A percentile compares a stretch with the other conserved stretches of the same genome.
These are phyloP conservation scores for Ellobium chinense DNA, from an alignment of 2,888 invertebrate genomes.

Conservation along the genomic window DNA sequence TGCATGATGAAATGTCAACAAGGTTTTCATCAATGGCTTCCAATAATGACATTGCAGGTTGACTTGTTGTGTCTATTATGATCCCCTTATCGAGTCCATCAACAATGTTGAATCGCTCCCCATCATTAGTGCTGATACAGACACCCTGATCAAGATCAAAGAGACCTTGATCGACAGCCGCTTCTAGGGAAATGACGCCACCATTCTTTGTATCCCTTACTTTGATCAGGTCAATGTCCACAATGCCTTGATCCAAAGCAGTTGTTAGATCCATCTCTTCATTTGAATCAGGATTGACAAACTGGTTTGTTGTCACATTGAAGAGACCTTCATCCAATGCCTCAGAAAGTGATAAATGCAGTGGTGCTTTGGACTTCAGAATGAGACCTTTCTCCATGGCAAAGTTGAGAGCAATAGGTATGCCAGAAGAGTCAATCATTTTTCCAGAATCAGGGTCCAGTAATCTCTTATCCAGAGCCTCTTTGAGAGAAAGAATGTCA, in stretches of 20 bases:
- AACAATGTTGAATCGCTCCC: conserved; percentile 61
- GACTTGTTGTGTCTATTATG: conserved; percentile 67
- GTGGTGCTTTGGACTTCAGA: conserved; percentile 67
- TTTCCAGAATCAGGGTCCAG: conserved; percentile 70
- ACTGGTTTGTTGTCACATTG: conserved; percentile 65
- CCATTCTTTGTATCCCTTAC: conserved; percentile 63
- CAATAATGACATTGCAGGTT: conserved; percentile 81
- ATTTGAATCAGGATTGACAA: conserved; percentile 69
- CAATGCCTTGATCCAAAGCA: conserved; percentile 65
- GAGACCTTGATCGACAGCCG: conserved; percentile 63
- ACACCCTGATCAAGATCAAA: conserved; percentile 61
- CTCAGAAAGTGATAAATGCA: conserved; percentile 70
- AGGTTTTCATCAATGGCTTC: conserved; percentile 83
- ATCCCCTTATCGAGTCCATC: conserved; percentile 71
- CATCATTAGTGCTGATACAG: conserved; percentile 59
- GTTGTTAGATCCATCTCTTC: conserved; percentile 64
- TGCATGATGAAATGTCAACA: conserved; percentile 83
- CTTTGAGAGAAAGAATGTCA: conserved; percentile 69
- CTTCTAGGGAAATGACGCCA: conserved; percentile 61
- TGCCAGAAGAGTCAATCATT: conserved; percentile 70
- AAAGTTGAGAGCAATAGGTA: conserved; percentile 71
- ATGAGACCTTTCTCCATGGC: conserved; percentile 70
- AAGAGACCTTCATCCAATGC: conserved; percentile 72
- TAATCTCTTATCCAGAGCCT: conserved; percentile 70
- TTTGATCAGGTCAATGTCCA: conserved; percentile 63